Base-by-base conservation (phyloP, 1,140 invertebrate genomes). In the Drosophila orosa region DNA sequence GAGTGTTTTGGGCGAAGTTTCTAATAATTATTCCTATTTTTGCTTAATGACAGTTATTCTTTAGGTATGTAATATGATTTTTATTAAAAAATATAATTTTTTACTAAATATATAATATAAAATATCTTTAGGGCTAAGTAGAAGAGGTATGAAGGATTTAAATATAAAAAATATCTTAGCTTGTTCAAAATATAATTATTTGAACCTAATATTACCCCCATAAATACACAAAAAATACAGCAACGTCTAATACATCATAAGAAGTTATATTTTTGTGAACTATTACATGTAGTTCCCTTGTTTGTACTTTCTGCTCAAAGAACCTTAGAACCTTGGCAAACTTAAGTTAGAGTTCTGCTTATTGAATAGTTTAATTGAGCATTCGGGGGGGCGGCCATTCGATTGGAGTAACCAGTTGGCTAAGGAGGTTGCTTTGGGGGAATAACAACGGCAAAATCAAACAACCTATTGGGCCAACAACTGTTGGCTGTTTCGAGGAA, bases 401-500 rank as follows among this genome's bases (percentile, higher is more conserved):
- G 37, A 42, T 19, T 27, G 55, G 1, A 40, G 33, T 45, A 29
- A 6, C 40, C 33, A 25, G 25, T 27, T 19, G 25, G 25, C n/a
- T 24, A 9, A 5, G 62, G 22, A 19, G 33, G 33, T 47, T 40
- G 25, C 8, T 60, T 67, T 65, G 12, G 27, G 61, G 44, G 19
- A 13, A 50, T 65, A 65, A 65, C 33, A 65, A 27, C 6, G 33
- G 27, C 29, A 33, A 31, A 62, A 33, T 52, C 44, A 39, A 48
- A 52, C 44, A 65, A 35, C 17, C 57, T n/a, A 33, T 45, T 35
- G 27, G 57, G n/a, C 35, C 56, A 44, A 15, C 52, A 39, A 56
- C 33, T 57, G 45, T 27, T 48, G n/a, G 31, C 50, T 40, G 35
- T 9, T 60, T 15, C 37, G 27, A 66, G 65, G 45, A 68, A 66